Base-by-base conservation (phyloP, 2,113 vertebrate genomes). In the Pitta sordida region DNA sequence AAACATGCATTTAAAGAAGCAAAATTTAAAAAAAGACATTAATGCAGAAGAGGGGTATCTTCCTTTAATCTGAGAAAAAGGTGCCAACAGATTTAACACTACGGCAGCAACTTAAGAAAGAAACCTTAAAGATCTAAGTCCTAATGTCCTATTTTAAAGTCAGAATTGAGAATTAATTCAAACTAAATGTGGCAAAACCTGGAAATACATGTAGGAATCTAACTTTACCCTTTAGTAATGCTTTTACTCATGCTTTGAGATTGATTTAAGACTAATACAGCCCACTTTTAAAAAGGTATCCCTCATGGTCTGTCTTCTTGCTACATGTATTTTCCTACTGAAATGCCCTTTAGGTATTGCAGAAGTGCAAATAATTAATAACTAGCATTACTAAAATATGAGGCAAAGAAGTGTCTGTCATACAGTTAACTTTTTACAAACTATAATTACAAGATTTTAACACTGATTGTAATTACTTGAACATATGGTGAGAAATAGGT, bases 371-470 rank as follows among this genome's bases (percentile, higher is more conserved):
- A 94, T 78, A 94, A 81, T 94, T 89, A 76, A 84, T 92, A 88
- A 83, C 24, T 81, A 70, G 24, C 39, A 56, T 73, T 94, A 88
- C 83, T 90, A 81, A 94, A 91, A 91, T 86, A 91, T 64, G n/a
- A 89, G 36, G 41, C 52, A 56, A 68, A 70, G 62, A 63, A 71
- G 67, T 63, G n/a, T 86, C 86, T 95, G 76, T 62, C 60, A 65
- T 46, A 81, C 34, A 62, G 71, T 75, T 94, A 89, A 94, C 60
- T 92, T 83, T 93, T 73, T 88, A 39, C 52, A 84, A 94, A 84
- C 52, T 86, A 37, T 84, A 85, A 87, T 90, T 91, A 64, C 70
- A 79, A 82, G 69, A 82, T 82, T 92, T 94, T 94, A 94, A 83
- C 37, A 53, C 29, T 87, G 49, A 93, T 94, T 82, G n/a, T 87